Percentiles rank a stretch among this genome's conserved stretches.
These are phyloP conservation scores for Stramonita haemastoma DNA, from an alignment of 2,888 invertebrate genomes.

Conservation along the genomic window DNA sequence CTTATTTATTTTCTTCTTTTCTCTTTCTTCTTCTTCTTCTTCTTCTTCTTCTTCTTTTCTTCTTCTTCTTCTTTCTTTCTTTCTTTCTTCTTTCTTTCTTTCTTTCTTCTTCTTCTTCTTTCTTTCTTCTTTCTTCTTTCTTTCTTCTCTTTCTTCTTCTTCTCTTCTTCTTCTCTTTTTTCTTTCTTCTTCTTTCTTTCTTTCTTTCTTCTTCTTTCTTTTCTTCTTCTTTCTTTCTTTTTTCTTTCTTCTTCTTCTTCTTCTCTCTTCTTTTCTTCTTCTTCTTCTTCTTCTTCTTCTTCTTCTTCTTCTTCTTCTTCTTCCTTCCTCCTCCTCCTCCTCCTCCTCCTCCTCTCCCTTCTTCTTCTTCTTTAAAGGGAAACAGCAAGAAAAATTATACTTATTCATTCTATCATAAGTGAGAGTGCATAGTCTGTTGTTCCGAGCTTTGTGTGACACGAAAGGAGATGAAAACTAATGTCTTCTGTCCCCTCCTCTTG, in stretches of 20 bases:
- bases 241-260: neutral
- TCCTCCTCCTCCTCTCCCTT: neutral
- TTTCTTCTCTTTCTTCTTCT: neutral
- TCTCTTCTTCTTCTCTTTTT: neutral
- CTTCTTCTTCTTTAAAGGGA: neutral
- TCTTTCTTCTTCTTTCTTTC: neutral
- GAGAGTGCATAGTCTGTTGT: neutral
- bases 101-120: conserved; percentile 4
- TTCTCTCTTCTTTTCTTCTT: neutral
- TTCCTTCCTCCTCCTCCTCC: neutral
- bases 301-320: neutral
- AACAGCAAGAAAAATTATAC: neutral
- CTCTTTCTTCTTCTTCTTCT: neutral
- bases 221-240: neutral
- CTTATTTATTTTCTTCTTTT: neutral
- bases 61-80: conserved; percentile 23
- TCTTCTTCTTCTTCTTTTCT: neutral
- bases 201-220: neutral
- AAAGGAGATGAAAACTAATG: too few species aligned
- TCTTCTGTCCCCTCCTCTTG: too few species aligned
- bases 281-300: neutral
- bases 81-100: neutral
- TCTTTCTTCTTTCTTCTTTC: conserved; percentile 18
- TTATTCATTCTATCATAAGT: neutral
- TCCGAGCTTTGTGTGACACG: too few species aligned